Evolutionary conservation across 2,888 invertebrate species (phyloP), one percentile per base, ranked within the genome.

Genomic region (Dryadula phaetusa): DNA sequence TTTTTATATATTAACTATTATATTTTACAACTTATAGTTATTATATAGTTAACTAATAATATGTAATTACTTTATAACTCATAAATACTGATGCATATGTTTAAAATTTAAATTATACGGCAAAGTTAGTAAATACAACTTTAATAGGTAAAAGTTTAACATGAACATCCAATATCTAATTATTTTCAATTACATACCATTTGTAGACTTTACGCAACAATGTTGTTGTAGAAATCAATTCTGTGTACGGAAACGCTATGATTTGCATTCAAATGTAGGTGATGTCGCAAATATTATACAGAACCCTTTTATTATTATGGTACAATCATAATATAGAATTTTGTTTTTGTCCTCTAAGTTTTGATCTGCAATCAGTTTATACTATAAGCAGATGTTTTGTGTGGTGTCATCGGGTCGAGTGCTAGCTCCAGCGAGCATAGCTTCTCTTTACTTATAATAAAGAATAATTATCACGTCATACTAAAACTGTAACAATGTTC

Each of bases 201-300:
- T 73, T 67, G 69, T 49, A 58, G 64, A 66, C 67, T 70, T 75
- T 73, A 74, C 64, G 75, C 70, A 74, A 73, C 61, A 66, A 62
- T 53, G 66, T 67, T 68, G 67, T 69, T 66, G 66, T 70, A 76
- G 79, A 81, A 78, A 81, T 79, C 76, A 76, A 78, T 77, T 77
- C 70, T 71, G 65, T 74, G 70, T 69, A 70, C 81, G 80, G 82
- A 84, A 84, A 80, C 79, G 78, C 78, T 79, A 80, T 77, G 75
- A 82, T 83, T 83, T 81, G 79, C 79, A 83, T 82, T 80, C 76
- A 70, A 76, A 76, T 75, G 75, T 74, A 77, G 76, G 79, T 79
- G 77, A 83, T 80, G 80, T 79, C 78, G 79, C 76, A 66, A 62
- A 69, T 69, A 66, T 64, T 67, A 63, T 64, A 64, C 66, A 69